A percentile compares a stretch with the other conserved stretches of the same genome.
These are phyloP conservation scores for Carduelis carduelis DNA, from an alignment of 2,797 vertebrate genomes.

Conservation along the genomic window DNA sequence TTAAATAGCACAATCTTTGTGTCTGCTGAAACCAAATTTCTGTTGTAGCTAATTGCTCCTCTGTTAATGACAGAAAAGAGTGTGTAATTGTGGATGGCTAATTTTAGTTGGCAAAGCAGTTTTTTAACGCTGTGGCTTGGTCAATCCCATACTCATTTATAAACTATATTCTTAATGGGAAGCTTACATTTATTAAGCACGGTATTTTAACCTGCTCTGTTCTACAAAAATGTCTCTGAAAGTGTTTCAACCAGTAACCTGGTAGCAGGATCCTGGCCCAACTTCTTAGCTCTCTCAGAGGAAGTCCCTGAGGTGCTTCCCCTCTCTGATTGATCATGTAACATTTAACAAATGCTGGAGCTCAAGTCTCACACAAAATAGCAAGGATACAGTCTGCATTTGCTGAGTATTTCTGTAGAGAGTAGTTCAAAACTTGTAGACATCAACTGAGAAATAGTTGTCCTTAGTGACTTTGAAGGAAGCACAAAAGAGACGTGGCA, in stretches of 20 bases:
- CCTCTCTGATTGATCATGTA: neutral
- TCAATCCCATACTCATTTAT: constrained; percentile 9
- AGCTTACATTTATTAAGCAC: constrained; percentile 36
- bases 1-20: constrained; percentile 56
- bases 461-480: neutral
- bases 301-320: neutral
- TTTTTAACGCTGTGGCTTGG: constrained; percentile 51
- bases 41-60: constrained; percentile 28
- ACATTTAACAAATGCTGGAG: neutral
- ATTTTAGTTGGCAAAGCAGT: constrained; percentile 57
- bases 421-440: neutral
- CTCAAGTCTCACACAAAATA: neutral
- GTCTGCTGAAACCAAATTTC: constrained; percentile 55
- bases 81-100: constrained; percentile 9
- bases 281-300: neutral
- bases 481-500: neutral
- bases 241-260: neutral
- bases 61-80: constrained; percentile 38
- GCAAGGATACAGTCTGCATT: neutral
- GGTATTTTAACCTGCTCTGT: neutral
- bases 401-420: neutral
- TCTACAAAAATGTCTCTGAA: neutral
- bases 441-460: neutral
- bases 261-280: neutral
- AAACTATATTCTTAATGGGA: neutral